Conservation (phyloP, 2,888 invertebrate genomes). For the Folsomia candida region DNA sequence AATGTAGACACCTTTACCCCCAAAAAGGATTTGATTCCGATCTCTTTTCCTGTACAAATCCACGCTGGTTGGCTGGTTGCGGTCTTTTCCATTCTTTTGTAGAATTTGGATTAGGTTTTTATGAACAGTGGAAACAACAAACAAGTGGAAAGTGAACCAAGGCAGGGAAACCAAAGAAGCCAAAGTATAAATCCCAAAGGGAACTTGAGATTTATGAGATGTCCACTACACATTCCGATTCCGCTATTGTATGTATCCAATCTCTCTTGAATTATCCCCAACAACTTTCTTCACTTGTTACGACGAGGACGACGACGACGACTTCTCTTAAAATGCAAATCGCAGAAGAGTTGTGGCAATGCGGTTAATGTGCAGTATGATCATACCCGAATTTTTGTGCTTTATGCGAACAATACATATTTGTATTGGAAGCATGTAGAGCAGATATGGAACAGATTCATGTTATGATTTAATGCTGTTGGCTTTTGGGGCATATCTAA, state of each 20-base stretch:
- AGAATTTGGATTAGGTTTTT: background rate
- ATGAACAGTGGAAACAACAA: background rate
- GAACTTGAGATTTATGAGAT: conserved; percentile 2
- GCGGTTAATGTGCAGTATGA: background rate
- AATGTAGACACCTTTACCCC: background rate
- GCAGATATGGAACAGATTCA: background rate
- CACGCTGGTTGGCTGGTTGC: background rate
- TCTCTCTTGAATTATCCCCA: conserved; percentile 3
- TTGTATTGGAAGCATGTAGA: background rate
- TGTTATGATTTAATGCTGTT: background rate
- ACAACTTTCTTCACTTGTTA: background rate
- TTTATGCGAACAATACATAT: background rate
- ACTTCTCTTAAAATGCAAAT: background rate
- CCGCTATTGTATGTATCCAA: background rate
- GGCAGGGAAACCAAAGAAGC: background rate
- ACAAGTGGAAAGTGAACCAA: background rate
- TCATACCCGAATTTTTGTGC: background rate
- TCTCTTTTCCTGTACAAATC: background rate
- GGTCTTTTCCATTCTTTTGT: background rate
- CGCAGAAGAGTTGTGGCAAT: background rate
- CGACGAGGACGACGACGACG: background rate
- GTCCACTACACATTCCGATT: conserved; percentile 3
- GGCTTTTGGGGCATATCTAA: background rate
- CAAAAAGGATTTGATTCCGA: background rate
- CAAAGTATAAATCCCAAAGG: background rate